These are phyloP conservation scores for Lophochroa leadbeateri DNA, from an alignment of 2,113 vertebrate genomes.

Conservation along the genomic window DNA sequence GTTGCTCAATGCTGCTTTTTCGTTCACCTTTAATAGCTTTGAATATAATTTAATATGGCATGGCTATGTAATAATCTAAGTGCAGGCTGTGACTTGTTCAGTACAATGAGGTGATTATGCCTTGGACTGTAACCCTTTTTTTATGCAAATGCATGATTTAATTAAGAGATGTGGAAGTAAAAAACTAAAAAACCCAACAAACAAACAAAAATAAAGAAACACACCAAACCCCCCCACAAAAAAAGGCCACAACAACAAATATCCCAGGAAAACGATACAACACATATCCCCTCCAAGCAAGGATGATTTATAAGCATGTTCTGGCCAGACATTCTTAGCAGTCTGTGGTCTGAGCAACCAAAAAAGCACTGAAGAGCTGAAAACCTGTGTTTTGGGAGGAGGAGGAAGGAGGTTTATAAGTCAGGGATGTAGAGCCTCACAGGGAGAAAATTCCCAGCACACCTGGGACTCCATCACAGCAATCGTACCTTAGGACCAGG, in stretches of 20 bases:
- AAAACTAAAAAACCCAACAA: background rate
- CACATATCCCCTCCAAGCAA: background rate
- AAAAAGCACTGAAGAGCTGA: background rate
- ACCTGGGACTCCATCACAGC: no score
- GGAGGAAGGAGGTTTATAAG: background rate
- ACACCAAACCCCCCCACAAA: background rate
- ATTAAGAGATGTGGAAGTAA: background rate
- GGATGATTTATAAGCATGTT: background rate
- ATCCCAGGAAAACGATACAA: background rate
- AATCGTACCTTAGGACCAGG: background rate
- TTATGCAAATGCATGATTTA: background rate
- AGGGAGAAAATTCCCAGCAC: background rate
- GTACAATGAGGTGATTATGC: background rate
- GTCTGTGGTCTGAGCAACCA: background rate
- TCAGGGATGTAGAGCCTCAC: fast-evolving
- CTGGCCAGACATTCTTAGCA: background rate
- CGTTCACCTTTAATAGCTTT: background rate
- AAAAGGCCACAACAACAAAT: background rate
- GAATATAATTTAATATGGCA: background rate
- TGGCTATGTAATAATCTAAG: background rate
- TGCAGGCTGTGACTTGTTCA: background rate
- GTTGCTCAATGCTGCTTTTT: background rate
- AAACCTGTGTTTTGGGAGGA: background rate
- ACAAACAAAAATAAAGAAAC: no score
- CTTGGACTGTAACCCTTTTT: background rate